These are phyloP conservation scores for Laterallus jamaicensis DNA, from an alignment of 2,113 vertebrate genomes.

Conservation along the genomic window DNA sequence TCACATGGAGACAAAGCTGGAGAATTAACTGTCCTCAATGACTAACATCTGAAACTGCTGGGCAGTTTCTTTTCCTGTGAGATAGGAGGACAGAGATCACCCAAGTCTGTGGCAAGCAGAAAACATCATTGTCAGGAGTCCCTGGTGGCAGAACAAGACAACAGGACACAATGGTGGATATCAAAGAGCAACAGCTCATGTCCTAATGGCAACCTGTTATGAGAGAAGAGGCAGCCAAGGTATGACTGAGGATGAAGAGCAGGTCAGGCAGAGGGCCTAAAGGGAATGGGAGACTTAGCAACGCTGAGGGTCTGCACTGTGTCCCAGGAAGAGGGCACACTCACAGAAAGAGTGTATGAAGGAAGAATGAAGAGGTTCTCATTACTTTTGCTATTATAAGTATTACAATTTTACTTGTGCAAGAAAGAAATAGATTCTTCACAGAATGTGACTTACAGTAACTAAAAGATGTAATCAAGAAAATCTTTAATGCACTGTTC, in stretches of 20 bases:
- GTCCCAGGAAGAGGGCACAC: neutral
- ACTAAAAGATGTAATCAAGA: neutral
- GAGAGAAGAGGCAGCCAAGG: neutral
- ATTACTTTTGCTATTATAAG: neutral
- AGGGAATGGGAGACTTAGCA: neutral
- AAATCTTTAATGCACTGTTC: neutral
- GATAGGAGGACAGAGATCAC: neutral
- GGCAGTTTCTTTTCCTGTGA: neutral
- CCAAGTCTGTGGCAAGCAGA: neutral
- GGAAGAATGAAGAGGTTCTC: neutral
- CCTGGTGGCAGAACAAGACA: neutral
- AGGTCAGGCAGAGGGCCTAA: neutral
- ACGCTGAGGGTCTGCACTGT: accelerated
- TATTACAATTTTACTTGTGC: neutral
- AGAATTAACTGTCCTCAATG: neutral
- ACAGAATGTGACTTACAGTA: neutral
- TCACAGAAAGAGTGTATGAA: neutral
- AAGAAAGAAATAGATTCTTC: neutral
- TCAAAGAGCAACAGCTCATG: neutral
- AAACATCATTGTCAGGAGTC: neutral
- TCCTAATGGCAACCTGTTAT: neutral
- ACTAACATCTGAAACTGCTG: neutral
- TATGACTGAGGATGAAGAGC: neutral
- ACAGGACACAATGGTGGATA: neutral
- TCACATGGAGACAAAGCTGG: neutral